Conservation (phyloP, 2,113 vertebrate species). For the Glaucidium brasilianum region DNA sequence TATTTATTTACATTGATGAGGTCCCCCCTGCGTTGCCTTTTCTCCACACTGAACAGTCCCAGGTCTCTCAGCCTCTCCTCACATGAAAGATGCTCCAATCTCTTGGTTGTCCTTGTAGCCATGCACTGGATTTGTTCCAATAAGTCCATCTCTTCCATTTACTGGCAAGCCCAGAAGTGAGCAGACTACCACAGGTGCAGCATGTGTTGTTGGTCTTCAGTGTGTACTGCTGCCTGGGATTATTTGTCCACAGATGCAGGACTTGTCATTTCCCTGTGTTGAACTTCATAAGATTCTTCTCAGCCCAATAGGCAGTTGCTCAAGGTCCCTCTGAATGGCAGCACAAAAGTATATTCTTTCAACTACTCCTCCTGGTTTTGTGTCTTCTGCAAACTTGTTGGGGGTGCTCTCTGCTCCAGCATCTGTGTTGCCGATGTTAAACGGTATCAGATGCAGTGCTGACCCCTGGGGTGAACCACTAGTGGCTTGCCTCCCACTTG, state of each 20-base stretch:
- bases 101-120: neutral
- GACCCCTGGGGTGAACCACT: neutral
- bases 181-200: neutral
- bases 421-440: neutral
- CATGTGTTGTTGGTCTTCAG: neutral
- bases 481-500: neutral
- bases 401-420: neutral
- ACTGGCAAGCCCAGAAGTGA: neutral
- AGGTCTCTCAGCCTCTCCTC: neutral
- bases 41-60: neutral
- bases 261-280: neutral
- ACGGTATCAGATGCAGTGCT: neutral
- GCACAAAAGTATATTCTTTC: no score
- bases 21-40: neutral
- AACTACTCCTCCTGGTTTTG: neutral
- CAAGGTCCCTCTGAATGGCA: neutral
- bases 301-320: neutral
- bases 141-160: neutral
- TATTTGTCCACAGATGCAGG: neutral
- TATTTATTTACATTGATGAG: no score
- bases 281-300: neutral
- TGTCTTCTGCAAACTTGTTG: neutral
- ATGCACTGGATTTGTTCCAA: neutral
- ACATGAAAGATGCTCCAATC: neutral
- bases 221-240: neutral